phyloP scores from a whole-genome alignment of 2,113 vertebrate species.

The Microcebus jonahi region DNA sequence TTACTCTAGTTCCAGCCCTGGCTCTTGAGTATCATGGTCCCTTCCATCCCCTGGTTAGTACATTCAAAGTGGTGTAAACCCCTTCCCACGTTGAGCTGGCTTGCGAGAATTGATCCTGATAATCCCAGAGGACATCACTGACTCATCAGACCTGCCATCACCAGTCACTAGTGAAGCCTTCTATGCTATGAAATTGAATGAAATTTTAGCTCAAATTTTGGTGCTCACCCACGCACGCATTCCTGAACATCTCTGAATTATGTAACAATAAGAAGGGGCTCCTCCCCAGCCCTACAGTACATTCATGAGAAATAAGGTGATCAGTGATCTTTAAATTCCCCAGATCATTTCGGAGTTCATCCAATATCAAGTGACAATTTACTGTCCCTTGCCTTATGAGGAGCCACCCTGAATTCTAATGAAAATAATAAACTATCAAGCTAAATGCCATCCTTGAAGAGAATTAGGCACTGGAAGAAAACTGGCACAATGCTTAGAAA shows the following conservation, averaged over 20 bases:
- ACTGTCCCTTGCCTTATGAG: not conserved
- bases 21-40: too few relatives aligned
- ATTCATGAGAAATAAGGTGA: not conserved
- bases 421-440: conserved; percentile 4
- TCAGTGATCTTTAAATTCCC: not conserved
- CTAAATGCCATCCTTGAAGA: not conserved
- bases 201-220: not conserved
- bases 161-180: not conserved
- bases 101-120: not conserved
- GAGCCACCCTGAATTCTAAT: not conserved
- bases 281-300: not conserved
- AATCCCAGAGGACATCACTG: not conserved
- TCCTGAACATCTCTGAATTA: not conserved
- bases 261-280: not conserved
- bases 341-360: not conserved
- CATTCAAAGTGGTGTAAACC: not conserved
- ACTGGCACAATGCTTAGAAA: not conserved
- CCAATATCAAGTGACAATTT: not conserved
- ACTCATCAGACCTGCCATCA: not conserved
- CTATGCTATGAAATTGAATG: not conserved
- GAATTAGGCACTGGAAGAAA: not conserved
- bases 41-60: not conserved
- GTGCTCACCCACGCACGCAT: not conserved
- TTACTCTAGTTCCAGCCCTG: not conserved
- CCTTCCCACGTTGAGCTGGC: not conserved